These are phyloP conservation scores for Jaculus jaculus DNA, from an alignment of 2,113 vertebrate genomes.

Conservation along the genomic window DNA sequence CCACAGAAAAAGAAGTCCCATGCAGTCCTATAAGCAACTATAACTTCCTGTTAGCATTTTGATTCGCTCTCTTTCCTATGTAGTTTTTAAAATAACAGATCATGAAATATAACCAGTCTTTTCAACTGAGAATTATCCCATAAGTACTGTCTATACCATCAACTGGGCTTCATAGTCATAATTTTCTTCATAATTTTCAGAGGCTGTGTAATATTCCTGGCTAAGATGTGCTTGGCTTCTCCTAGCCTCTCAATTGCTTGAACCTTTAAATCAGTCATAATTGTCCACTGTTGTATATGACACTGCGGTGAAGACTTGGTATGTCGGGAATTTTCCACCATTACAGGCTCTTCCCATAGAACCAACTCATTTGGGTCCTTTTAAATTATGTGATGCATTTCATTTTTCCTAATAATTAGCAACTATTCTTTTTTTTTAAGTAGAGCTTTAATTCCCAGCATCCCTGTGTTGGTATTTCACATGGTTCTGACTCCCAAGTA, in stretches of 20 bases:
- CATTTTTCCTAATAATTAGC: neutral
- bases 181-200: neutral
- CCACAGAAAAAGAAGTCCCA: too few species aligned
- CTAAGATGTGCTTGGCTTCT: neutral
- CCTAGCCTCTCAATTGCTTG: neutral
- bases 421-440: too few species aligned
- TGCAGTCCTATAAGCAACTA: neutral
- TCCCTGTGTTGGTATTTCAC: neutral
- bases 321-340: neutral
- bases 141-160: neutral
- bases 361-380: neutral
- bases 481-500: neutral
- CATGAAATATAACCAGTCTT: neutral
- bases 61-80: neutral
- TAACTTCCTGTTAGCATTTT: neutral
- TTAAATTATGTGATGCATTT: neutral
- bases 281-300: constrained; percentile 10
- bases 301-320: neutral
- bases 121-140: neutral
- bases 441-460: neutral
- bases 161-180: neutral
- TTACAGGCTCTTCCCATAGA: constrained; percentile 28
- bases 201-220: neutral
- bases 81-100: neutral
- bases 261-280: neutral